Evolutionary conservation across 2,888 invertebrate species (phyloP).

Genomic region (Embidobia sp.): DNA sequence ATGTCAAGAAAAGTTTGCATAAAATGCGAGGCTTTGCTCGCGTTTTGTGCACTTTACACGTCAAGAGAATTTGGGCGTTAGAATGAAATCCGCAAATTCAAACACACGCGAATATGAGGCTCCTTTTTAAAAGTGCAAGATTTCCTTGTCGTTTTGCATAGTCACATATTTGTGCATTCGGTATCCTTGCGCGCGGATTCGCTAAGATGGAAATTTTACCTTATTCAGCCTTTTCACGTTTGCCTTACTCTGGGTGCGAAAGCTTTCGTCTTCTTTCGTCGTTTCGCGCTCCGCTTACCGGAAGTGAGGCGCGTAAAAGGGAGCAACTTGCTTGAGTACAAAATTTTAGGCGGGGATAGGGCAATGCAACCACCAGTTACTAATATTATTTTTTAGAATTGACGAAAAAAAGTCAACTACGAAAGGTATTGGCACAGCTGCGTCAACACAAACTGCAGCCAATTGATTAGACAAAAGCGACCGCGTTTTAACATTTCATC

Average conservation of each 20-base stretch:
- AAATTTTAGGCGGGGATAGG: constrained; percentile 8
- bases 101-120: constrained; percentile 44
- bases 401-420: constrained; percentile 17
- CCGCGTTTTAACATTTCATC: constrained; percentile 31
- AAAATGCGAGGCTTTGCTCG: constrained; percentile 46
- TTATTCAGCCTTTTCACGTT: constrained; percentile 49
- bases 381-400: constrained; percentile 51
- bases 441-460: constrained; percentile 52
- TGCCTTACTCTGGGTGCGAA: constrained; percentile 30
- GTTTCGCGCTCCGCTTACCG: constrained; percentile 52
- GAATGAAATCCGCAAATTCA: constrained; percentile 58
- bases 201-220: constrained; percentile 44
- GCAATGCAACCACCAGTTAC: background rate
- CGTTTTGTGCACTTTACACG: constrained; percentile 56
- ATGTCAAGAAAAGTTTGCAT: constrained; percentile 62
- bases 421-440: constrained; percentile 66
- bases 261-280: constrained; percentile 45
- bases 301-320: constrained; percentile 43
- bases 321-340: constrained; percentile 25
- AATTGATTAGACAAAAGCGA: constrained; percentile 60
- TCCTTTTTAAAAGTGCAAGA: constrained; percentile 53
- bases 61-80: constrained; percentile 46
- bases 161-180: constrained; percentile 54
- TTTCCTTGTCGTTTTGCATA: constrained; percentile 44
- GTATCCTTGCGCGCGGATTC: constrained; percentile 42